Evolutionary conservation across 2,888 invertebrate species (phyloP).

Genomic region (Polymixis lichenea): DNA sequence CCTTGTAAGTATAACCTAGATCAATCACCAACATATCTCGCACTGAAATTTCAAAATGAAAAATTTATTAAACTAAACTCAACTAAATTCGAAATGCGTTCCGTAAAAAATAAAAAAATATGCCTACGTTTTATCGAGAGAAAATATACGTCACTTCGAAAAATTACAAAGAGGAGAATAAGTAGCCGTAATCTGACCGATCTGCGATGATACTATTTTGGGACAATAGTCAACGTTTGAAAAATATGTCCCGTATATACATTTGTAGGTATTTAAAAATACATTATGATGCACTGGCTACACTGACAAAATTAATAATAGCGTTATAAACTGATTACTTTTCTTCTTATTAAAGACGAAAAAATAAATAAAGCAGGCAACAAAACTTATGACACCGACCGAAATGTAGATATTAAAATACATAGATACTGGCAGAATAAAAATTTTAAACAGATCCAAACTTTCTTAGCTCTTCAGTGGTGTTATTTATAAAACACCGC

Average conservation of each 20-base stretch:
- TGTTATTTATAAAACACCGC: conserved; percentile 62
- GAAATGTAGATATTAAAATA: conserved; percentile 36
- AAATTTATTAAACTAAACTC: neutral
- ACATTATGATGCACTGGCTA: neutral
- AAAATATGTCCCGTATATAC: neutral
- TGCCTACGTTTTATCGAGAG: neutral
- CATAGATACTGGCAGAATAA: conserved; percentile 16
- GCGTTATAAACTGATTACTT: neutral
- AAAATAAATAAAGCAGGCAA: neutral
- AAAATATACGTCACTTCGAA: neutral
- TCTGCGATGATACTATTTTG: neutral
- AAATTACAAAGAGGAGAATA: neutral
- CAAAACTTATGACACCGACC: conserved; percentile 1
- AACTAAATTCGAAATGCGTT: neutral
- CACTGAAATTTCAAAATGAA: conserved; percentile 3
- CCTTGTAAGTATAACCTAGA: conserved; percentile 21
- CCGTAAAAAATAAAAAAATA: neutral
- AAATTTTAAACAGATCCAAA: conserved; percentile 34
- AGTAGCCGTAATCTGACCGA: neutral
- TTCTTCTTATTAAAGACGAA: neutral
- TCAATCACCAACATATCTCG: conserved; percentile 19
- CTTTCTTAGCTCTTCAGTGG: conserved; percentile 49
- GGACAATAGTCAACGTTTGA: neutral
- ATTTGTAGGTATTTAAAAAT: neutral
- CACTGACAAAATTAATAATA: neutral